Conservation (phyloP, 2,888 invertebrate species). For the Graphium colonna region DNA sequence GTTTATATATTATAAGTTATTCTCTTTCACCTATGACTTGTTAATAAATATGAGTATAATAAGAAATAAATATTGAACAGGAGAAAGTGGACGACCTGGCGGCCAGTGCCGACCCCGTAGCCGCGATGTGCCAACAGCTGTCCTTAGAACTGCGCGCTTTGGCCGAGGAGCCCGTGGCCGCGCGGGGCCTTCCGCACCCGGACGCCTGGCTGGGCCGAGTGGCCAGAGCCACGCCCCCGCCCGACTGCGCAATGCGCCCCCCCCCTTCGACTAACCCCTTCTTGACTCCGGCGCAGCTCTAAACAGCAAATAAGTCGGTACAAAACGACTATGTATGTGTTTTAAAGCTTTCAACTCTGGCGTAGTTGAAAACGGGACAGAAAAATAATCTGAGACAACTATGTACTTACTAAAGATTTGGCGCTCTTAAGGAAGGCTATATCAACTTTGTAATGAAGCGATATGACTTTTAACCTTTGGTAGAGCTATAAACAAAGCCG, state of each 20-base stretch:
- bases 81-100: conserved; percentile 30
- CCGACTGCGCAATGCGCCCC: conserved; percentile 68
- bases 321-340: not conserved
- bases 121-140: conserved; percentile 90
- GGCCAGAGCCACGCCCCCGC: conserved; percentile 77
- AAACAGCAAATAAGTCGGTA: too few relatives aligned
- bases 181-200: conserved; percentile 83
- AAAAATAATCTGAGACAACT: too few relatives aligned
- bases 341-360: not conserved
- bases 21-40: too few relatives aligned
- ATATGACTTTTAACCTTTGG: too few relatives aligned
- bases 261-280: conserved; percentile 49
- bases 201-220: conserved; percentile 91
- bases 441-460: too few relatives aligned
- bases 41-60: too few relatives aligned
- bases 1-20: too few relatives aligned
- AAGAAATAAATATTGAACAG: conserved; percentile 4
- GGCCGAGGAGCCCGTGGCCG: conserved; percentile 71
- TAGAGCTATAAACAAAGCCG: too few relatives aligned
- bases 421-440: too few relatives aligned
- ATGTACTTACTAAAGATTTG: too few relatives aligned
- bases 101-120: conserved; percentile 75
- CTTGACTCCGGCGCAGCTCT: conserved; percentile 39
- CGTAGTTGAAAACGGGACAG: too few relatives aligned
- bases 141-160: conserved; percentile 88